These are phyloP conservation scores for Adelognathus sp. DNA, from an alignment of 2,888 invertebrate genomes.

Conservation along the genomic window DNA sequence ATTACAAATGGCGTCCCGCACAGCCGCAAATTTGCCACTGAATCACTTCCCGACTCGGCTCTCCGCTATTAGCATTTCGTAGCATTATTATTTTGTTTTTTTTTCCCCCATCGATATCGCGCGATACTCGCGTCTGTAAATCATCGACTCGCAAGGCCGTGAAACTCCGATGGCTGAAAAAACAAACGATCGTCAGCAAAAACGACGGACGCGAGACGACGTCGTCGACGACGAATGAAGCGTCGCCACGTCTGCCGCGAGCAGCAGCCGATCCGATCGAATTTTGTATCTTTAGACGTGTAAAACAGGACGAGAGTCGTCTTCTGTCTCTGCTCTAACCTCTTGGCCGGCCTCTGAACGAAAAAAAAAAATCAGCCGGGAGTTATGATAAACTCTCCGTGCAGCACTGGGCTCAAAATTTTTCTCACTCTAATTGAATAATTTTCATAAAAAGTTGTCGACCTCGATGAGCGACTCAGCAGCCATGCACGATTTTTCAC, in stretches of 20 bases:
- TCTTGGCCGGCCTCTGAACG: no score
- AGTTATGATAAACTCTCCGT: slow-evolving; percentile 34
- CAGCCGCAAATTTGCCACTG: neutral
- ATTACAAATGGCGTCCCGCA: slow-evolving; percentile 53
- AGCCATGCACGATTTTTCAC: slow-evolving; percentile 15
- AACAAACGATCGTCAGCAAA: slow-evolving; percentile 35
- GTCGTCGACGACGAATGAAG: neutral
- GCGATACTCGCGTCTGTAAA: neutral
- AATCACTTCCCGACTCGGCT: no score
- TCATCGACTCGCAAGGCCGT: no score
- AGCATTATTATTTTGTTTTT: neutral
- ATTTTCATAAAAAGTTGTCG: slow-evolving; percentile 10
- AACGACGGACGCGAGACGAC: slow-evolving; percentile 8
- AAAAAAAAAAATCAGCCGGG: neutral
- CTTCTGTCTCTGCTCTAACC: slow-evolving; percentile 25
- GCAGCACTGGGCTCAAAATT: neutral
- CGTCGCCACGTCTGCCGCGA: neutral
- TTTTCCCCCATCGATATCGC: neutral
- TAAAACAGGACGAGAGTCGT: neutral
- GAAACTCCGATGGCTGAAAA: no score
- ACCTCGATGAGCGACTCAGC: slow-evolving; percentile 16
- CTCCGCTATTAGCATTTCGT: no score
- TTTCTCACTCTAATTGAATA: neutral
- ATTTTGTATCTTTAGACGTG: slow-evolving; percentile 2
- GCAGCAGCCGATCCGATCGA: neutral